Evolutionary conservation across 53 echinoderm and acorn worm species (phyloP), one percentile per base, ranked within the genome.

Genomic region (Glandiceps talaboti): DNA sequence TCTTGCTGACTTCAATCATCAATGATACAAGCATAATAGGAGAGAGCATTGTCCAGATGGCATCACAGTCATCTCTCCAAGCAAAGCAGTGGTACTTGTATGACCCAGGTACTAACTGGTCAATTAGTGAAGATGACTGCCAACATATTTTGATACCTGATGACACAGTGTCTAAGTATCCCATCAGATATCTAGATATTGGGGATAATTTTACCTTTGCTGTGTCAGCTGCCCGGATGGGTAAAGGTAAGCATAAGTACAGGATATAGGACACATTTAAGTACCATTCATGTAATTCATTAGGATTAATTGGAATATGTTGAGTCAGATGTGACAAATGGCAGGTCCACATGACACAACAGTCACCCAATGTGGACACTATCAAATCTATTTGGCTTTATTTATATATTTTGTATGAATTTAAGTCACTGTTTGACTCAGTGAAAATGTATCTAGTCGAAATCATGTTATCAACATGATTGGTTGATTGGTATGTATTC

Each of bases 71-170:
- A 12, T 20, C 6, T 6, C 64, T 45, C 20, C 64, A 45, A 45
- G 6, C 64, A 6, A 12, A 6, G 6, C 6, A 20, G 20, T 45
- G 64, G 64, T 20, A 20, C 64, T 20, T 45, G 64, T 45, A 45
- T 45, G 20, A 45, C 20, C 64, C 20, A 45, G n/a, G n/a, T n/a
- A 6, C 6, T 6, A 45, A 45, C 64, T 45, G 64, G 64, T 12
- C 64, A 45, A 6, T 45, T 45, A 20, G 6, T 45, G 92, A 92
- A 83, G 74, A 83, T 1, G 29, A 77, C 27, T 95, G 96, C 77
- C 83, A 81, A 10, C 96, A 95, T 82, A 80, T 86, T 14, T 30
- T 95, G 76, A 84, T 82, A 82, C 92, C 87, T 75, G 90, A 88
- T 30, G 74, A 84, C 28, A 83, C 73, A 27, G 91, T 88, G 73